These are phyloP conservation scores for Caenorhabditis angaria DNA, from an alignment of 2,888 invertebrate genomes.

Conservation along the genomic window DNA sequence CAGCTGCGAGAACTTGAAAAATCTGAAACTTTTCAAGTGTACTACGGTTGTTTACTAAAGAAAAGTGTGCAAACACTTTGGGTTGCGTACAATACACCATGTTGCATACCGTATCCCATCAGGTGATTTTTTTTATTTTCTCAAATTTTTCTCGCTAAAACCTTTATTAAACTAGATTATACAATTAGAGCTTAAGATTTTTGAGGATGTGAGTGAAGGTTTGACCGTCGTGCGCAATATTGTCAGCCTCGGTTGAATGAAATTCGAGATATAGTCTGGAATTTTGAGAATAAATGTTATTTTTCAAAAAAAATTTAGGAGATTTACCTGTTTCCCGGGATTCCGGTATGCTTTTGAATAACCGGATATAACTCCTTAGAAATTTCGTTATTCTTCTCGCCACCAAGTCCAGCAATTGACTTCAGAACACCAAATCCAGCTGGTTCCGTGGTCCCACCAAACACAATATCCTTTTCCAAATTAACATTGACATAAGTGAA, in stretches of 20 bases:
- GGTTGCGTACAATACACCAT: constrained; percentile 10
- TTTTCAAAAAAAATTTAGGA: constrained; percentile 16
- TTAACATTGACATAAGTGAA: not conserved
- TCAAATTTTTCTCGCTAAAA: not conserved
- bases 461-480: not conserved
- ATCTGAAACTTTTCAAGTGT: not conserved
- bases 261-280: constrained; percentile 46
- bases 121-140: constrained; percentile 16
- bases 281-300: not conserved
- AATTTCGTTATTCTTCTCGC: constrained; percentile 28
- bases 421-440: constrained; percentile 2
- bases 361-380: constrained; percentile 38
- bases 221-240: constrained; percentile 42
- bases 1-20: not conserved
- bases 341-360: constrained; percentile 41
- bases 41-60: constrained; percentile 17
- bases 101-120: constrained; percentile 30
- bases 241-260: constrained; percentile 31
- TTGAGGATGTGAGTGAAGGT: constrained; percentile 33
- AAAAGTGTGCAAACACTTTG: constrained; percentile 29
- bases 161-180: not conserved
- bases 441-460: constrained; percentile 2
- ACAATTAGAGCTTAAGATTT: not conserved
- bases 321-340: constrained; percentile 7
- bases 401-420: constrained; percentile 9